Evolutionary conservation across 2,113 vertebrate species (phyloP).

Genomic region (Psilopsiagon aurifrons): DNA sequence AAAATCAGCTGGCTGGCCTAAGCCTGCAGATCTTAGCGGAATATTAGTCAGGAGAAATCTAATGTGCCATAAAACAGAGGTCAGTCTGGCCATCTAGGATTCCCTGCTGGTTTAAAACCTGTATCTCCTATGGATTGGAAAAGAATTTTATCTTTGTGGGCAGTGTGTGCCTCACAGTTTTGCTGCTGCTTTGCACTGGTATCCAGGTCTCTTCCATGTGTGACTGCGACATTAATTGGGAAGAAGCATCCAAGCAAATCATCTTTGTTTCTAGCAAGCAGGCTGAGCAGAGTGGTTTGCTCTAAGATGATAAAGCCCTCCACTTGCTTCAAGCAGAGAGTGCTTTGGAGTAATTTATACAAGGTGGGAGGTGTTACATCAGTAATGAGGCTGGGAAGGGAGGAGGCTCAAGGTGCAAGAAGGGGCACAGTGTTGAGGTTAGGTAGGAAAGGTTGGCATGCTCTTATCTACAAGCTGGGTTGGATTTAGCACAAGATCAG

Average conservation of each 20-base stretch:
- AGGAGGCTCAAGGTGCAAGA: background rate
- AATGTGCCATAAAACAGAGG: slow-evolving; percentile 15
- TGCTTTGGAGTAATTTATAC: background rate
- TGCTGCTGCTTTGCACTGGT: background rate
- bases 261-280: background rate
- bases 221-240: background rate
- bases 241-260: background rate
- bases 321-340: background rate
- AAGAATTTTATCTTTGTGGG: background rate
- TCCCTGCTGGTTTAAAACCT: background rate
- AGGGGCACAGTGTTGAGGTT: background rate
- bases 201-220: accelerated
- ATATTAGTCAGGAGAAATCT: slow-evolving; percentile 20
- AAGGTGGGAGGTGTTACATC: background rate
- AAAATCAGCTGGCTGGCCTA: background rate
- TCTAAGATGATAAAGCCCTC: background rate
- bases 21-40: slow-evolving; percentile 7
- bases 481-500: background rate
- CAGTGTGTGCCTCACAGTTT: background rate
- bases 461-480: background rate
- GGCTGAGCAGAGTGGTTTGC: background rate
- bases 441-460: background rate
- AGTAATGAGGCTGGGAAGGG: background rate
- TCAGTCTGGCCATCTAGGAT: background rate
- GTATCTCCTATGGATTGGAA: background rate